These are phyloP conservation scores for Synanceia verrucosa DNA, from an alignment of 2,797 vertebrate species.

Conservation along the genomic window DNA sequence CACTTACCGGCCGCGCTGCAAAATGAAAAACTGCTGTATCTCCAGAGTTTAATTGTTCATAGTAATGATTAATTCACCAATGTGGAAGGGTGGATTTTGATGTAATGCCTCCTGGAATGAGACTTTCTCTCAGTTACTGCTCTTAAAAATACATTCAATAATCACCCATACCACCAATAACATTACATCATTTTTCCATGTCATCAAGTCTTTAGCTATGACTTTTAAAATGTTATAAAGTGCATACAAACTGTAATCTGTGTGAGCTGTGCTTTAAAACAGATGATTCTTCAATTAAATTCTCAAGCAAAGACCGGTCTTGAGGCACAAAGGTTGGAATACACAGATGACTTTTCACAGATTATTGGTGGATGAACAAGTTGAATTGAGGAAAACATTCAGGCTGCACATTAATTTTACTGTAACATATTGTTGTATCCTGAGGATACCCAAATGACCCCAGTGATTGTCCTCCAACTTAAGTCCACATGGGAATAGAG, in stretches of 20 bases:
- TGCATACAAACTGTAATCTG: not conserved
- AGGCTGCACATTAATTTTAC: not conserved
- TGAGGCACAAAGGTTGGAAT: not conserved
- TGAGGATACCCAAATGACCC: conserved; percentile 1
- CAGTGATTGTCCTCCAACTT: not conserved
- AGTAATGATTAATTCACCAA: conserved; percentile 37
- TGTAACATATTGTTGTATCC: not conserved
- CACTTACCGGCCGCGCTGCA: conserved; percentile 43
- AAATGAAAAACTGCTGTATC: conserved; percentile 43
- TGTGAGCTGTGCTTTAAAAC: not conserved
- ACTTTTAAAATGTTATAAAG: too few species aligned
- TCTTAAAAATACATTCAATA: not conserved
- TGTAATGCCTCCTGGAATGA: conserved; percentile 15
- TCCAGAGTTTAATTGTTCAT: conserved; percentile 51
- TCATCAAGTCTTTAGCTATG: not conserved
- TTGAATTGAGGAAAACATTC: not conserved
- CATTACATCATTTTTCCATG: not conserved
- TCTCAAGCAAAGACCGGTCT: not conserved
- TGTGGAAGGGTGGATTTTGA: conserved; percentile 13
- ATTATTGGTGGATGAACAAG: not conserved
- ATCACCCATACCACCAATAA: not conserved
- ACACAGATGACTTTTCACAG: not conserved
- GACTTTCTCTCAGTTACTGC: conserved; percentile 13
- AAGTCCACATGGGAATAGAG: conserved; percentile 7
- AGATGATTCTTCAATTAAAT: not conserved